Evolutionary conservation across 1,140 invertebrate species (phyloP), one percentile per base, ranked within the genome.

Genomic region (Luehdorfia chinensis): DNA sequence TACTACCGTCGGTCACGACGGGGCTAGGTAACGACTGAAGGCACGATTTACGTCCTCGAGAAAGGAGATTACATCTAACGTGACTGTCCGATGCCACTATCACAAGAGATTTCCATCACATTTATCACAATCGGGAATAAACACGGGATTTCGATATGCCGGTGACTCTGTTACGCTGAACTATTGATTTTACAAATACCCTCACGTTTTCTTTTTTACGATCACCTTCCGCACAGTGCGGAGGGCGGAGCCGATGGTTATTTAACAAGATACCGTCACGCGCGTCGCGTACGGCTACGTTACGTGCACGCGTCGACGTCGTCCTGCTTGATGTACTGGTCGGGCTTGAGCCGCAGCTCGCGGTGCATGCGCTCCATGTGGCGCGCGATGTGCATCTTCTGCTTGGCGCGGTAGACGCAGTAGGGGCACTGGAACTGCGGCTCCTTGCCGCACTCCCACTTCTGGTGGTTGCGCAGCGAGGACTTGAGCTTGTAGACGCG

Each of bases 321-420:
- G 65, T 87, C 87, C 58, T 78, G 77, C 57, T 81, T 84, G 43
- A 87, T 60, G 66, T 72, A 80, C 28, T 73, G 73, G 18, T 88
- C 87, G 37, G 75, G 80, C 53, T 88, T 88, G 30, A 83, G 83
- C 68, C 88, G 90, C 39, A 90, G 89, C 72, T 93, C 93, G 74
- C 94, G 93, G 81, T 95, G 94, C 94, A 95, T 95, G 9, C 94
- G 90, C 74, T 95, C 93, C 92, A 95, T 94, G 76, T 95, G 94
- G 34, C 94, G 90, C 23, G 93, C 93, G 66, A 95, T 94, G 83
- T 95, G 93, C 92, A 94, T 94, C 87, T 94, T 94, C 72, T 94
- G 93, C 69, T 94, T 95, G 55, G 93, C 93, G 50, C 92, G 89
- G 76, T 95, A 94, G 5, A 94, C 92, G 77, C 94, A 95, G 78